Conservation (phyloP, 2,797 vertebrate species). For the Perodicticus potto region DNA sequence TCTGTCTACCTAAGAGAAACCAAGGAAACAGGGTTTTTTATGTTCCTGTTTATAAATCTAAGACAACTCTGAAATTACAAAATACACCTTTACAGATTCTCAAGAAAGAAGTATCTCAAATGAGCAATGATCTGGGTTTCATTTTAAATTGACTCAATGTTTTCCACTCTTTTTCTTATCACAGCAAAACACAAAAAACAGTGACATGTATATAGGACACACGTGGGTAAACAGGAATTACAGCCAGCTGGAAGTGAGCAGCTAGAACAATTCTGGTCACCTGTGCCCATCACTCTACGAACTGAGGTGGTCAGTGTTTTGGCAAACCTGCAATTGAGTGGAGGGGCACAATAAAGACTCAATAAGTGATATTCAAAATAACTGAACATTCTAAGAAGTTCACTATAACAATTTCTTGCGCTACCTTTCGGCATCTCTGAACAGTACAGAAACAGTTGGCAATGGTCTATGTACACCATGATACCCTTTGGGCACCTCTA, state of each 20-base stretch:
- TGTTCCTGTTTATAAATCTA: constrained; percentile 47
- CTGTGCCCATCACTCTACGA: not conserved
- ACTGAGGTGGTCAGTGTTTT: constrained; percentile 14
- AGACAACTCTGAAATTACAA: constrained; percentile 43
- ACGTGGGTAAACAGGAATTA: not conserved
- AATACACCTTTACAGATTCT: constrained; percentile 11
- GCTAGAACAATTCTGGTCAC: not conserved
- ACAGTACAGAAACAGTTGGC: not conserved
- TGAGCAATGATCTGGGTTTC: not conserved
- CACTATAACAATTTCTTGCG: not conserved
- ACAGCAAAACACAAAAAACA: not conserved
- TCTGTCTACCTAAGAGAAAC: constrained; percentile 25
- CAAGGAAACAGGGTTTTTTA: constrained; percentile 6
- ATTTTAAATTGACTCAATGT: not conserved
- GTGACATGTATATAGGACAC: not conserved
- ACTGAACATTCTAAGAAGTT: constrained; percentile 32
- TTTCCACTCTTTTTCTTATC: not conserved
- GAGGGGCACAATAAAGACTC: not conserved
- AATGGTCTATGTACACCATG: not conserved
- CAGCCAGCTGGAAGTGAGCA: not conserved
- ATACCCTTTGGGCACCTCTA: not conserved
- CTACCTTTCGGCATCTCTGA: constrained; percentile 15
- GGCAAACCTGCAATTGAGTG: not conserved
- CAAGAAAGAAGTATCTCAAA: constrained; percentile 24
- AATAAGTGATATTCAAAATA: constrained; percentile 48